phyloP scores from a whole-genome alignment of 2,797 vertebrate species.

The Dendrocincla fuliginosa region DNA sequence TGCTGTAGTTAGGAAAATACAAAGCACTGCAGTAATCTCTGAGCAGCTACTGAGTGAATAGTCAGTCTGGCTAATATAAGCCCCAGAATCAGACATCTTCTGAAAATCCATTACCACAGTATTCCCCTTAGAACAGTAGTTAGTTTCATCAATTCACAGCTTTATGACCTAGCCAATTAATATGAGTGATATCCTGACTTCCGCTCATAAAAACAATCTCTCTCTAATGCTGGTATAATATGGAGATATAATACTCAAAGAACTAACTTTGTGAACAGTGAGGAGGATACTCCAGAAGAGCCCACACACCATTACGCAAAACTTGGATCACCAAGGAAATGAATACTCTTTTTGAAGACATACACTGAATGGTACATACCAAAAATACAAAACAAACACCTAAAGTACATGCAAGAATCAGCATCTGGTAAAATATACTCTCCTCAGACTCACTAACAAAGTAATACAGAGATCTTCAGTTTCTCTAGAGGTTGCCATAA shows the following conservation, averaged over 20 bases:
- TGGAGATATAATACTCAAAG: slow-evolving; percentile 26
- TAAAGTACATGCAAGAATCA: not conserved
- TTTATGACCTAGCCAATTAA: slow-evolving; percentile 62
- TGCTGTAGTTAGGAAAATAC: not conserved
- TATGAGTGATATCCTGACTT: slow-evolving; percentile 58
- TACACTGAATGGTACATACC: not conserved
- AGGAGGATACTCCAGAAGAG: not conserved
- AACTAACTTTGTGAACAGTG: slow-evolving; percentile 47
- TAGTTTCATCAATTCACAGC: slow-evolving; percentile 54
- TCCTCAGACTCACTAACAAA: not conserved
- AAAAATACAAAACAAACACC: not conserved
- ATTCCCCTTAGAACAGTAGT: slow-evolving; percentile 27
- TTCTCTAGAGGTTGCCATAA: not conserved
- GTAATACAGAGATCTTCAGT: not conserved
- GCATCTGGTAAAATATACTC: not conserved
- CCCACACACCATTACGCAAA: not conserved
- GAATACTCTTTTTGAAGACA: not conserved
- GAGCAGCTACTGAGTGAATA: not conserved
- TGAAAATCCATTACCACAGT: slow-evolving; percentile 42
- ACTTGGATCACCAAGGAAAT: not conserved
- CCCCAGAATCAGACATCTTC: slow-evolving; percentile 38
- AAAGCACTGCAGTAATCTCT: not conserved
- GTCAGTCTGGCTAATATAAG: slow-evolving; percentile 30
- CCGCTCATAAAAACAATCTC: slow-evolving; percentile 48
- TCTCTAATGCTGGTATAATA: slow-evolving; percentile 46